Evolutionary conservation across 2,113 vertebrate species (phyloP), one percentile per base, ranked within the genome.

Genomic region (Bubo blakistoni): DNA sequence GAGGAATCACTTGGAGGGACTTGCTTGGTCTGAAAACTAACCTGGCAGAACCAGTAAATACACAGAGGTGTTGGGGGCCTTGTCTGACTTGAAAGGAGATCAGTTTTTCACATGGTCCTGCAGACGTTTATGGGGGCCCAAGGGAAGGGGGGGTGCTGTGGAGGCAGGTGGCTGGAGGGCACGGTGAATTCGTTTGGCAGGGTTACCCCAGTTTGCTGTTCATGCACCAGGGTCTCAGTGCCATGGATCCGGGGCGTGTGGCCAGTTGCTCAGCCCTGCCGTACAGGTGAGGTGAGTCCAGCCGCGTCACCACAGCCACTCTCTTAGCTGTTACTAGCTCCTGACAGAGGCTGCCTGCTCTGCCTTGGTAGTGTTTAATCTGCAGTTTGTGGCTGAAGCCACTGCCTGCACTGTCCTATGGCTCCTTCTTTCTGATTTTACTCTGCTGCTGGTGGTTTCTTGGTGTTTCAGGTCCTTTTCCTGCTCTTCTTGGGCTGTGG

Each of bases 401-500:
- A 0, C 52, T 91, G 46, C 7, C 42, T 71, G 11, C 63, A 11
- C 25, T 9, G 10, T 78, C 19, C n/a, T 36, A 0, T 54, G 70
- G 22, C 14, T 82, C 15, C 32, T 46, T 20, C 38, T 69, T 44
- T 52, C 57, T 29, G 19, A 10, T 87, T 65, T 86, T 67, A 8
- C 29, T 86, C 27, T 0, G 2, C 15, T 76, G 38, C 30, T 65
- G 36, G 20, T 81, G 24, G 16, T 42, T 95, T 30, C 42, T 70
- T 76, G 30, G 20, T 81, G 10, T 63, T 90, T 58, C 32, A 30
- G n/a, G 67, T 55, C 32, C 0, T 0, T 69, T 65, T 79, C 17
- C 12, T 1, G 1, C 25, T 87, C 17, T 34, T 74, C 8, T 4
- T 69, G 44, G 27, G 13, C 1, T 3, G 0, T 4, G 13, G 27